A percentile compares a stretch with the other conserved stretches of the same genome.
Evolutionary conservation across 2,888 invertebrate species (phyloP).

Genomic region (Cephus spinipes): DNA sequence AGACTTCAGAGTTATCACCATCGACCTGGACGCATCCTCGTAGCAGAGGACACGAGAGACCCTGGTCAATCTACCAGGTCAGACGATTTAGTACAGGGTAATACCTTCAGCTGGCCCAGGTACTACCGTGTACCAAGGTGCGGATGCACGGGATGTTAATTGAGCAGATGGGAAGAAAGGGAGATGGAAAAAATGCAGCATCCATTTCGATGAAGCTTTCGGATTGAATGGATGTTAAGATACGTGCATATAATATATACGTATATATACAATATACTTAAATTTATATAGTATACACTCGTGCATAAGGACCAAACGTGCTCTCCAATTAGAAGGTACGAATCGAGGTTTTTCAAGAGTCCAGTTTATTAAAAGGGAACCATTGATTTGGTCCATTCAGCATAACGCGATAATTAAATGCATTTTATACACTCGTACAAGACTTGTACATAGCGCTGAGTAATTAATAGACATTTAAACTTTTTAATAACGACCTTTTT

Average conservation of each 20-base stretch:
- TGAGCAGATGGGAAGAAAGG: conserved; percentile 7
- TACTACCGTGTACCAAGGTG: background rate
- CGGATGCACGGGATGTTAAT: conserved; percentile 8
- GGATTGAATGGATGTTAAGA: background rate
- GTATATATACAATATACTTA: background rate
- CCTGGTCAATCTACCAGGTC: background rate
- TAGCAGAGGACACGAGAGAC: background rate
- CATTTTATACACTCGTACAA: conserved; percentile 50
- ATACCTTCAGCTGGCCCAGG: background rate
- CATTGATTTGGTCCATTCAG: conserved; percentile 61
- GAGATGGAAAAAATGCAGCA: background rate
- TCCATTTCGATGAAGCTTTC: conserved; percentile 34
- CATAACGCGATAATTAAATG: conserved; percentile 56
- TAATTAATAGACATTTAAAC: conserved; percentile 63
- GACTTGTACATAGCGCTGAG: conserved; percentile 47
- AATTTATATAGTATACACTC: background rate
- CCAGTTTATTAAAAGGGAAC: conserved; percentile 43
- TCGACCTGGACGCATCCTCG: conserved; percentile 29
- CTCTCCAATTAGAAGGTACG: conserved; percentile 33
- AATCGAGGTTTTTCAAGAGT: conserved; percentile 50
- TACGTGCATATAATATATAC: background rate
- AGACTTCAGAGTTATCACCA: conserved; percentile 49
- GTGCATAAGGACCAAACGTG: background rate
- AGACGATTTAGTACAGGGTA: background rate
- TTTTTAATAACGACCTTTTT: conserved; percentile 63